Conservation (phyloP, 2,888 invertebrate genomes). For the Kryphioiulus occultus region DNA sequence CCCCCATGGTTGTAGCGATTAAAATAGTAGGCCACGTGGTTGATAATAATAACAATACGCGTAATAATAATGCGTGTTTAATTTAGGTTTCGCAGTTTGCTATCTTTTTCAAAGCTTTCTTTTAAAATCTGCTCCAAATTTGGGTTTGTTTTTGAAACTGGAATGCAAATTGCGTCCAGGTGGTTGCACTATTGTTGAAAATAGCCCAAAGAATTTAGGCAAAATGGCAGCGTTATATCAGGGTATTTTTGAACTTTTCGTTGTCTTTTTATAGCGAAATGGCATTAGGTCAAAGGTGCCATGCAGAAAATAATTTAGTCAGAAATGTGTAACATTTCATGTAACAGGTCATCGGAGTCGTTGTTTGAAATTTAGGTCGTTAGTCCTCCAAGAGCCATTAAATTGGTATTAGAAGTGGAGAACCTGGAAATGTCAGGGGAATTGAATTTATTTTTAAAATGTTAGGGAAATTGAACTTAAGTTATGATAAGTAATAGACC, state of each 20-base stretch:
- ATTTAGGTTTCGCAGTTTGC: slow-evolving; percentile 35
- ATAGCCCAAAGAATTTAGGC: neutral
- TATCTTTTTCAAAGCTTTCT: neutral
- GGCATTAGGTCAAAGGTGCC: no score
- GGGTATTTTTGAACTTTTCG: neutral
- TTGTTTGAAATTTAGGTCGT: no score
- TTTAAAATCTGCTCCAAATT: slow-evolving; percentile 10
- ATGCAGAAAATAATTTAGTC: no score
- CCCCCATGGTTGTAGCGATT: neutral
- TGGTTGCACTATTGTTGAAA: neutral
- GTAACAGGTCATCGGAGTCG: no score
- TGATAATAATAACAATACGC: neutral
- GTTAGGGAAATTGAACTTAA: no score
- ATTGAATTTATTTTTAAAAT: no score
- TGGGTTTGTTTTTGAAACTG: neutral
- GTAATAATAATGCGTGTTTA: slow-evolving; percentile 6
- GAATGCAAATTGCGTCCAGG: neutral
- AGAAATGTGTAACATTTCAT: no score
- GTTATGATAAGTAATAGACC: no score
- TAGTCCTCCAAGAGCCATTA: no score
- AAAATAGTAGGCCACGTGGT: slow-evolving; percentile 6
- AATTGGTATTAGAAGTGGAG: no score
- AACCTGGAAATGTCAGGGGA: no score
- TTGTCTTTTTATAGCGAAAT: no score
- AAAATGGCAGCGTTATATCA: neutral